Evolutionary conservation across 2,113 vertebrate species (phyloP).

Genomic region (Lipophrys pholis): DNA sequence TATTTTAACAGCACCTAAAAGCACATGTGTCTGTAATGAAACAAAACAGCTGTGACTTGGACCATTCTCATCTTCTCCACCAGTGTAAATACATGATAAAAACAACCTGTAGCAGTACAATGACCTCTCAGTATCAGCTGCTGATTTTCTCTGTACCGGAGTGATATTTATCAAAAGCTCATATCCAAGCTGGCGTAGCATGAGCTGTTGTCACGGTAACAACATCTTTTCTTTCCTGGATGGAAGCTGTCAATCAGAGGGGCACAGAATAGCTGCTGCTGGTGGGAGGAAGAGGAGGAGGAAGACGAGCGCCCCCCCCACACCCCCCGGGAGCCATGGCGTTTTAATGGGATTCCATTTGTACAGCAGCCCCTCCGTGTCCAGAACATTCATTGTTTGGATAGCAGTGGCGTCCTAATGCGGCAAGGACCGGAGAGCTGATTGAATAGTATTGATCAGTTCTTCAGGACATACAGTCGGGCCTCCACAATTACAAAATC

Average conservation of each 20-base stretch:
- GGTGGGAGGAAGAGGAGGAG: not conserved
- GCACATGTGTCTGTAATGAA: constrained; percentile 69
- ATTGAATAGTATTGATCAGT: constrained; percentile 81
- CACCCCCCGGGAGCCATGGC: constrained; percentile 41
- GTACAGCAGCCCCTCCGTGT: constrained; percentile 43
- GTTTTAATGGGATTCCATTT: constrained; percentile 69
- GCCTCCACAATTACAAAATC: constrained; percentile 44
- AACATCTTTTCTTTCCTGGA: constrained; percentile 46
- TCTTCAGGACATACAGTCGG: constrained; percentile 58
- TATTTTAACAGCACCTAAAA: constrained; percentile 72
- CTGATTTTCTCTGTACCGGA: constrained; percentile 36
- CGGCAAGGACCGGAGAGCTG: constrained; percentile 46
- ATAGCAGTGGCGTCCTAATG: constrained; percentile 41
- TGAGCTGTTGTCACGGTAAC: constrained; percentile 68
- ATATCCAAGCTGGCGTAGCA: constrained; percentile 46
- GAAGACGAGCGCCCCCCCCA: constrained; percentile 11
- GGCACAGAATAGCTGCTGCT: constrained; percentile 19
- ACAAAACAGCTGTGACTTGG: constrained; percentile 45
- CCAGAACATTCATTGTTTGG: constrained; percentile 59
- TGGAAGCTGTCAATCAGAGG: constrained; percentile 47
- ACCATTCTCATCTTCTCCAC: constrained; percentile 34
- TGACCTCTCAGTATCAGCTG: constrained; percentile 46
- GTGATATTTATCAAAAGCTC: constrained; percentile 50
- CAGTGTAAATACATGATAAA: constrained; percentile 64
- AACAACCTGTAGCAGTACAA: constrained; percentile 45